These are phyloP conservation scores for Oxyura jamaicensis DNA, from an alignment of 2,113 vertebrate species.

Conservation along the genomic window DNA sequence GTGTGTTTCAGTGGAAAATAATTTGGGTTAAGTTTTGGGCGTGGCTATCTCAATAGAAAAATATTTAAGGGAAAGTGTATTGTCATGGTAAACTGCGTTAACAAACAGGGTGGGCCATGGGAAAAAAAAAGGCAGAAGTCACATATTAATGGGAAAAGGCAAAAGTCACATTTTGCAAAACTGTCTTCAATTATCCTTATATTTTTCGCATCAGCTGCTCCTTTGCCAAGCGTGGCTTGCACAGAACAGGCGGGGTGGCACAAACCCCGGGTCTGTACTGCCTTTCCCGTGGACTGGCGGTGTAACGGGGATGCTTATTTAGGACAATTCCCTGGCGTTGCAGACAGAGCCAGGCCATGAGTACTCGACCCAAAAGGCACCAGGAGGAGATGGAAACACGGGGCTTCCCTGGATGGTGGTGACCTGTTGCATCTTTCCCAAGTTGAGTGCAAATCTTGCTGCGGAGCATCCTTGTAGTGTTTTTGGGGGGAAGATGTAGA, in stretches of 20 bases:
- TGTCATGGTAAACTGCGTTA: not conserved
- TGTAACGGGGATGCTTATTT: not conserved
- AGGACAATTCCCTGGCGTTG: not conserved
- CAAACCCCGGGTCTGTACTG: not conserved
- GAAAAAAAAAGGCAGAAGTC: not conserved
- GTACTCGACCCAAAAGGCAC: not conserved
- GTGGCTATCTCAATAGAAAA: slow-evolving; percentile 8
- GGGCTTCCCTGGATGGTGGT: not conserved
- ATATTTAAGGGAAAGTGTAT: slow-evolving; percentile 29
- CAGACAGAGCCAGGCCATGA: not conserved
- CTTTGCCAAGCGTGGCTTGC: not conserved
- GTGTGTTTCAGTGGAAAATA: slow-evolving; percentile 21
- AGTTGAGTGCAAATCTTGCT: not conserved
- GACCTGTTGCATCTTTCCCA: not conserved
- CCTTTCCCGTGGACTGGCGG: not conserved
- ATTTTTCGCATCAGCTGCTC: not conserved
- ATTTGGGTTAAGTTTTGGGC: not conserved
- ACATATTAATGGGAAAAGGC: not conserved
- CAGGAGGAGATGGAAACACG: not conserved
- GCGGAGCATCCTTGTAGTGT: not conserved
- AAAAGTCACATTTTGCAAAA: not conserved
- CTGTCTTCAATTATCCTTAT: not conserved
- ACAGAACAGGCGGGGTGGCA: not conserved
- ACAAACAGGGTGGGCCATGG: not conserved
- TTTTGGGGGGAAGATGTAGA: not conserved